Percentiles rank a stretch among this genome's conserved stretches.
These are phyloP conservation scores for Calycopis cecrops DNA, from an alignment of 1,140 invertebrate species.

Conservation along the genomic window DNA sequence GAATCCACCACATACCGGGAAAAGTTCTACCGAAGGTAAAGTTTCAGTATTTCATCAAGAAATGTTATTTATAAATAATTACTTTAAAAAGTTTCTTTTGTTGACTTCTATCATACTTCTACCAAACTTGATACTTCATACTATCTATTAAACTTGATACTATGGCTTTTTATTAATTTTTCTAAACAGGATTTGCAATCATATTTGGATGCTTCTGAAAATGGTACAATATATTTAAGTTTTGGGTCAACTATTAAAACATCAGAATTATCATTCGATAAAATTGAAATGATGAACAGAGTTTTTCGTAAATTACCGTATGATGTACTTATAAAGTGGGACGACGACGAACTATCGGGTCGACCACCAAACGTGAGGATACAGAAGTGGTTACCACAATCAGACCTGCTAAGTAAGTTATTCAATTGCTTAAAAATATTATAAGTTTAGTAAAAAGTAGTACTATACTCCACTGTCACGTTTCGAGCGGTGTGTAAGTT, in stretches of 20 bases:
- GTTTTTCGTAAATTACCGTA: conserved; percentile 67
- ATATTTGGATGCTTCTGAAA: conserved; percentile 34
- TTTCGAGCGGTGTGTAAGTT: too few relatives aligned
- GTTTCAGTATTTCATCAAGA: not conserved
- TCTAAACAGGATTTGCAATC: conserved; percentile 31
- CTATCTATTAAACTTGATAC: not conserved
- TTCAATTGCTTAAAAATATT: too few relatives aligned
- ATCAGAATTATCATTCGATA: conserved; percentile 45
- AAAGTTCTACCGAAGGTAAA: conserved; percentile 35
- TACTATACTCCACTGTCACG: too few relatives aligned
- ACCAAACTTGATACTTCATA: too few relatives aligned
- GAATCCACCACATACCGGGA: conserved; percentile 58
- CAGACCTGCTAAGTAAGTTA: conserved; percentile 17
- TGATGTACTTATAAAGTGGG: conserved; percentile 72
- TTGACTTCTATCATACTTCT: too few relatives aligned
- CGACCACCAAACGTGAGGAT: conserved; percentile 43
- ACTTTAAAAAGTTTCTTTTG: too few relatives aligned
- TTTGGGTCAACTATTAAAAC: conserved; percentile 69
- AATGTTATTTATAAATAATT: not conserved
- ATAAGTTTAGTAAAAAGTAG: too few relatives aligned
- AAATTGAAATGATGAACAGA: conserved; percentile 49
- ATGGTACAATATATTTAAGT: conserved; percentile 69
- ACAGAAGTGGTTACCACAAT: conserved; percentile 71
- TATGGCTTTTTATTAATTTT: not conserved
- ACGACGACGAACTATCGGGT: conserved; percentile 39